These are phyloP conservation scores for Cyprinodon diabolis DNA, from an alignment of 2,797 vertebrate species.

Conservation along the genomic window DNA sequence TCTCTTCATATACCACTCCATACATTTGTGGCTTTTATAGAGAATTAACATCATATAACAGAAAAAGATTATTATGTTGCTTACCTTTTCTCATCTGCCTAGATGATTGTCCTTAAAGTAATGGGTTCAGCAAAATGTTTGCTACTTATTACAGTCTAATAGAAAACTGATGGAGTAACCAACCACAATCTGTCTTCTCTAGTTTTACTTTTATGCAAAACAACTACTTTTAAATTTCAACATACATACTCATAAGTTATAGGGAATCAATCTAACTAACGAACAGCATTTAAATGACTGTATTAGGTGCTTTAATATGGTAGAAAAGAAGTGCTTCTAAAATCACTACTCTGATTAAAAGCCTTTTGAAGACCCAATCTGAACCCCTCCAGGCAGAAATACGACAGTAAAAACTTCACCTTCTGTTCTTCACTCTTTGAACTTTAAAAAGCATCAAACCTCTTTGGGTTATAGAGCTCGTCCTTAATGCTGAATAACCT, in stretches of 20 bases:
- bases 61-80: background rate
- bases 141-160: background rate
- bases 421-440: background rate
- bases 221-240: background rate
- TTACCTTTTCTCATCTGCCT: background rate
- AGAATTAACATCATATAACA: background rate
- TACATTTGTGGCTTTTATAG: background rate
- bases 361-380: background rate
- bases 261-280: background rate
- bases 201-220: background rate
- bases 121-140: background rate
- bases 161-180: background rate
- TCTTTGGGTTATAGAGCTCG: background rate
- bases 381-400: background rate
- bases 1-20: background rate
- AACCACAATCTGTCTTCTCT: too few relatives aligned
- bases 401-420: background rate
- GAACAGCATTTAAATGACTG: background rate
- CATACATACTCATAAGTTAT: too few relatives aligned
- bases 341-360: background rate
- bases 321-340: background rate
- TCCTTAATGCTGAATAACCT: background rate
- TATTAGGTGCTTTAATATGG: background rate
- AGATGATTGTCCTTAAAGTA: background rate
- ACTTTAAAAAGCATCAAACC: background rate